A percentile compares a stretch with the other conserved stretches of the same genome.
Conservation (phyloP, 2,888 invertebrate species). For the Operophtera brumata region DNA sequence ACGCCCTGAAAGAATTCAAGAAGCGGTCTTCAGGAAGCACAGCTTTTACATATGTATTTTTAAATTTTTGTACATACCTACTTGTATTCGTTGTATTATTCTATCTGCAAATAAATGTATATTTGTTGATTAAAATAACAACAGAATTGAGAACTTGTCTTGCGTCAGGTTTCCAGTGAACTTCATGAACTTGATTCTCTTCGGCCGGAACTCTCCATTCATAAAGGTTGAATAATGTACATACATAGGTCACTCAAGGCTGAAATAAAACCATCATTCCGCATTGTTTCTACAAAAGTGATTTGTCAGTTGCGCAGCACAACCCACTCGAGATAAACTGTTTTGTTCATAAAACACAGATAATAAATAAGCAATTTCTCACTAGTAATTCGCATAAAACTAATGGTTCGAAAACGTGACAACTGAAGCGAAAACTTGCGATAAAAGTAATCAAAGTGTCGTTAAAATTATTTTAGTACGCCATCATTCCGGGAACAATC, state of each 20-base stretch:
- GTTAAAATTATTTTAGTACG: constrained; percentile 75
- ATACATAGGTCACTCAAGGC: not conserved
- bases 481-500: constrained; percentile 54
- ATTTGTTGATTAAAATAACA: no score
- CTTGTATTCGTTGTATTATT: no score
- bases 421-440: constrained; percentile 75
- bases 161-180: no score
- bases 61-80: no score
- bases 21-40: no score
- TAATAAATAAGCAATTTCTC: constrained; percentile 73
- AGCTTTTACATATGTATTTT: no score
- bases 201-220: no score
- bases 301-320: constrained; percentile 41
- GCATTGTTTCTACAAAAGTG: not conserved
- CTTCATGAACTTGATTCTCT: no score
- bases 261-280: not conserved
- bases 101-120: no score
- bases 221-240: no score
- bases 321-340: constrained; percentile 44
- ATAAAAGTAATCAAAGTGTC: constrained; percentile 80
- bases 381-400: constrained; percentile 77
- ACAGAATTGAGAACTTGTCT: no score
- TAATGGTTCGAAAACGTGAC: constrained; percentile 76
- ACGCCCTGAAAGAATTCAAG: no score
- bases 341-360: constrained; percentile 45